These are phyloP conservation scores for Conus betulinus DNA, from an alignment of 1,140 invertebrate genomes.

Conservation along the genomic window DNA sequence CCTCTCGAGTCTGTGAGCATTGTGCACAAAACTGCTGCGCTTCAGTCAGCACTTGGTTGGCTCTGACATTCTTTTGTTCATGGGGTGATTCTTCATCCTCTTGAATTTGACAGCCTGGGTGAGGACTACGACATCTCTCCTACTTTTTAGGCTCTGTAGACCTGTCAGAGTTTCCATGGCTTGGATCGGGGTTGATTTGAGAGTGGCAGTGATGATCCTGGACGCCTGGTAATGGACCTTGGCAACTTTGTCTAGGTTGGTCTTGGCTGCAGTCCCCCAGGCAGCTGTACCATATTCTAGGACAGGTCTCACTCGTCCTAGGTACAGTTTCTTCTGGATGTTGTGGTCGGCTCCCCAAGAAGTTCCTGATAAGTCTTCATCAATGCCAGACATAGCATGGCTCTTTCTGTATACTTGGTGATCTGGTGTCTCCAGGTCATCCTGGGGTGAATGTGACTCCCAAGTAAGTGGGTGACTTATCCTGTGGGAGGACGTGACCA, in stretches of 20 bases:
- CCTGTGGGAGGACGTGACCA: not conserved
- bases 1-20: no score
- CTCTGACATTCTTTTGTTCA: no score
- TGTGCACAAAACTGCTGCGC: no score
- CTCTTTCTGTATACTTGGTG: not conserved
- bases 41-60: no score
- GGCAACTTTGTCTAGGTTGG: not conserved
- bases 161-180: no score
- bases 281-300: slow-evolving; percentile 37
- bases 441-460: slow-evolving; percentile 8
- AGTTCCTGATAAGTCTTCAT: slow-evolving; percentile 1
- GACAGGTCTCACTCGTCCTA: slow-evolving; percentile 19
- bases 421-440: not conserved
- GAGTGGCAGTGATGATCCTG: no score
- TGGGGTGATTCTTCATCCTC: no score
- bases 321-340: not conserved
- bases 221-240: no score
- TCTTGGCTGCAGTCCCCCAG: slow-evolving; percentile 28
- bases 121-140: no score
- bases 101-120: no score
- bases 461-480: slow-evolving; percentile 11
- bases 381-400: not conserved
- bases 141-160: no score
- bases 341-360: slow-evolving; percentile 9
- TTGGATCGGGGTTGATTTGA: no score